phyloP scores from a whole-genome alignment of 2,888 invertebrate genomes.

The Tortrix viridana region DNA sequence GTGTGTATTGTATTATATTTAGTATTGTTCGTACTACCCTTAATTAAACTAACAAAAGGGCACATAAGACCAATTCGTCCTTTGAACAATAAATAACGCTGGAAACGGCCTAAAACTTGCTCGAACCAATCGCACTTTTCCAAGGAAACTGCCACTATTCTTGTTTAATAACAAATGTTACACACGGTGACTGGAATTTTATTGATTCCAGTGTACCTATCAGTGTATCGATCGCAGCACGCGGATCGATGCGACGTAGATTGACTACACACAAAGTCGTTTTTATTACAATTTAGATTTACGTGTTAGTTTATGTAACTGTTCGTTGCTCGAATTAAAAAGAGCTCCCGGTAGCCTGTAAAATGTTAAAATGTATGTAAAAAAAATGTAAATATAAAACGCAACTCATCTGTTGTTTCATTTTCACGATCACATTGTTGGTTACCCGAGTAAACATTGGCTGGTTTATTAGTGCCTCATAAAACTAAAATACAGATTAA shows the following conservation, averaged over 20 bases:
- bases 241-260: constrained; percentile 66
- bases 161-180: constrained; percentile 57
- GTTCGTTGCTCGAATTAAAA: constrained; percentile 85
- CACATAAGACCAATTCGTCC: constrained; percentile 73
- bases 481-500: constrained; percentile 48
- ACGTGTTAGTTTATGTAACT: constrained; percentile 83
- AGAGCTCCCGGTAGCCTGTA: constrained; percentile 83
- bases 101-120: constrained; percentile 77
- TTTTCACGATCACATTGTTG: constrained; percentile 61
- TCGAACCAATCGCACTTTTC: constrained; percentile 66
- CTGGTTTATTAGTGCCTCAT: constrained; percentile 47
- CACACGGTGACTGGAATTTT: constrained; percentile 75
- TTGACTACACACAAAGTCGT: constrained; percentile 74
- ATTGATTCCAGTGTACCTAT: constrained; percentile 79
- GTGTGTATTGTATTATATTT: constrained; percentile 60
- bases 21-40: constrained; percentile 52
- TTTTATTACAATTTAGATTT: constrained; percentile 83
- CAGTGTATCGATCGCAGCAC: constrained; percentile 60
- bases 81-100: constrained; percentile 73
- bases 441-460: constrained; percentile 50
- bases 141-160: constrained; percentile 74
- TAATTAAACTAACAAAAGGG: constrained; percentile 57
- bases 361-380: constrained; percentile 84
- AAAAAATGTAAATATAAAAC: constrained; percentile 82
- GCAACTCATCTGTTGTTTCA: constrained; percentile 73